A percentile compares a stretch with the other conserved stretches of the same genome.
Evolutionary conservation across 2,113 vertebrate genomes (phyloP).

Genomic region (Nyctibius bracteatus): DNA sequence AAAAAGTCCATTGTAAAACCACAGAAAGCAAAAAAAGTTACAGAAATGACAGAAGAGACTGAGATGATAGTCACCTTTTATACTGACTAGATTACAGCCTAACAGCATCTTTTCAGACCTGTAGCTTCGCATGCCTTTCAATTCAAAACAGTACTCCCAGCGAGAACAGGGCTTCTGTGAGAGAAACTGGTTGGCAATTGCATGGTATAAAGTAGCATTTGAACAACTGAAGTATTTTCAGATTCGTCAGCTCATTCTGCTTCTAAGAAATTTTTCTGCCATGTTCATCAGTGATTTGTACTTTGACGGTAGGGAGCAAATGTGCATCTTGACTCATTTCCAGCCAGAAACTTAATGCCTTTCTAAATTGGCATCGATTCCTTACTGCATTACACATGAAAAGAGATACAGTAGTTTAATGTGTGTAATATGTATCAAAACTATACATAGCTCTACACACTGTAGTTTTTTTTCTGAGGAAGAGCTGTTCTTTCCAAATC

Average conservation of each 20-base stretch:
- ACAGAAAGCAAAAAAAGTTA: neutral
- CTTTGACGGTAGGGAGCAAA: neutral
- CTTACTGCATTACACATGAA: neutral
- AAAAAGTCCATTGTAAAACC: neutral
- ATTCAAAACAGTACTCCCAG: neutral
- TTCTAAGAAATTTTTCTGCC: neutral
- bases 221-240: neutral
- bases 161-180: neutral
- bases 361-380: neutral
- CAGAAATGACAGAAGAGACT: neutral
- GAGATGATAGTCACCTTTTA: neutral
- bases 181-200: neutral
- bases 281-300: neutral
- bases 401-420: neutral
- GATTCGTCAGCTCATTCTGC: neutral
- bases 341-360: slow-evolving; percentile 8
- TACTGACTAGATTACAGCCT: neutral
- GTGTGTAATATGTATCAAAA: neutral
- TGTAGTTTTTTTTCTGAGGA: neutral
- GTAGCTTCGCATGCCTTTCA: neutral
- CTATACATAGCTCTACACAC: neutral
- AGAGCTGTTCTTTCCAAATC: neutral
- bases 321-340: neutral
- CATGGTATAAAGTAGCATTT: neutral
- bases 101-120: neutral